Evolutionary conservation across 2,888 invertebrate genomes (phyloP).

Genomic region (Erebia ligea): DNA sequence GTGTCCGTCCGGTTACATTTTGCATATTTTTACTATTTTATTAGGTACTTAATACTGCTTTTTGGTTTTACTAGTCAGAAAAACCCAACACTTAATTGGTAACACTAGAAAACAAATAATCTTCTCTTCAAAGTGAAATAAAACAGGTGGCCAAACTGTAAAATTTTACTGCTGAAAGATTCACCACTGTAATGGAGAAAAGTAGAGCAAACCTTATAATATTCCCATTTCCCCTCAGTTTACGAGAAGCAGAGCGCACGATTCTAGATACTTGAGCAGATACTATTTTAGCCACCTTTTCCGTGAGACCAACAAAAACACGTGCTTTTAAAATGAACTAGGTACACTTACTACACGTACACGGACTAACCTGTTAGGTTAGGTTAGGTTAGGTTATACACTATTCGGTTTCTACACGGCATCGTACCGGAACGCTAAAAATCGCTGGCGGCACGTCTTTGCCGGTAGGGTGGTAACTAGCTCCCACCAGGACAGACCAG

Average conservation of each 20-base stretch:
- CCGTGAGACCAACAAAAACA: slow-evolving; percentile 3
- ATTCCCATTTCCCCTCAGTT: slow-evolving; percentile 1
- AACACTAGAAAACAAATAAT: no score
- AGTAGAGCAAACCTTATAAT: not conserved
- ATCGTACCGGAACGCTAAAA: no score
- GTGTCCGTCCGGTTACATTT: no score
- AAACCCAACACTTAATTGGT: no score
- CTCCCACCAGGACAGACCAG: no score
- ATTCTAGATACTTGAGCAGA: slow-evolving; percentile 12
- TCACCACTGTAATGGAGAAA: not conserved
- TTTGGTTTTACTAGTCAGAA: no score
- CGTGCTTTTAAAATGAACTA: slow-evolving; percentile 22
- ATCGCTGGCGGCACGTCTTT: no score
- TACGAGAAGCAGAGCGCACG: not conserved
- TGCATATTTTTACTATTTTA: no score
- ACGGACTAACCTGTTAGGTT: no score
- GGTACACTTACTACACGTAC: slow-evolving; percentile 13
- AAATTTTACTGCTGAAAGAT: slow-evolving; percentile 33
- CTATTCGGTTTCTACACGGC: no score
- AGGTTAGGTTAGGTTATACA: no score
- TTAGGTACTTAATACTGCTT: not conserved
- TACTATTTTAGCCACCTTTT: slow-evolving; percentile 9
- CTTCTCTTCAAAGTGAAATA: slow-evolving; percentile 79
- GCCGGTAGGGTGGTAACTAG: no score
- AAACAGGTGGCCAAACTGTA: slow-evolving; percentile 64